phyloP scores from a whole-genome alignment of 2,113 vertebrate species.

The Carlito syrichta region DNA sequence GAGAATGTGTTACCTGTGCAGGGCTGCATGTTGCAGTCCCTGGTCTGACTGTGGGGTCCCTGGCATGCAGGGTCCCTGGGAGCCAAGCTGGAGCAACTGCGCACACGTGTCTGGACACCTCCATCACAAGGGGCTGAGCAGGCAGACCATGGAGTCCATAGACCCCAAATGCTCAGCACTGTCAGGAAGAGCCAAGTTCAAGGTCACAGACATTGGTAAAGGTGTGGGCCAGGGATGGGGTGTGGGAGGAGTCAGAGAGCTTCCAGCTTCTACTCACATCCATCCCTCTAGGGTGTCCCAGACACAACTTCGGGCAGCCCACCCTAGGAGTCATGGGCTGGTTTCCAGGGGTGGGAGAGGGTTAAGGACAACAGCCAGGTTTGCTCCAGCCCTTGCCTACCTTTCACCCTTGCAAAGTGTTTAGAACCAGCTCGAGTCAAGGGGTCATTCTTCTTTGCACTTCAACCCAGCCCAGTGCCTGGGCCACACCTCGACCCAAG shows the following conservation, averaged over 20 bases:
- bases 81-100: slow-evolving; percentile 80
- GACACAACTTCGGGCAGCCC: background rate
- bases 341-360: fast-evolving
- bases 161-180: slow-evolving; percentile 86
- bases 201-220: fast-evolving
- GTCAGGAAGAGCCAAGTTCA: background rate
- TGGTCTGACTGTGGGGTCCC: slow-evolving; percentile 89
- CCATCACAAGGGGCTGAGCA: slow-evolving; percentile 88
- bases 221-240: fast-evolving
- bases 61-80: slow-evolving; percentile 79
- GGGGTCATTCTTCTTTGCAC: background rate
- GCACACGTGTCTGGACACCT: slow-evolving; percentile 86
- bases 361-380: background rate
- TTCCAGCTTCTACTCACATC: fast-evolving
- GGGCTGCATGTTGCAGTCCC: slow-evolving; percentile 88
- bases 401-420: fast-evolving
- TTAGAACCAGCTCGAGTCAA: background rate
- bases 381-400: background rate
- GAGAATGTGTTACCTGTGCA: slow-evolving; percentile 82
- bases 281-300: background rate
- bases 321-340: too few relatives aligned
- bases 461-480: fast-evolving
- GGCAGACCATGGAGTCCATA: slow-evolving; percentile 86
- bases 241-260: fast-evolving
- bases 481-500: background rate